These are phyloP conservation scores for Clunio marinus DNA, from an alignment of 2,888 invertebrate species.

Conservation along the genomic window DNA sequence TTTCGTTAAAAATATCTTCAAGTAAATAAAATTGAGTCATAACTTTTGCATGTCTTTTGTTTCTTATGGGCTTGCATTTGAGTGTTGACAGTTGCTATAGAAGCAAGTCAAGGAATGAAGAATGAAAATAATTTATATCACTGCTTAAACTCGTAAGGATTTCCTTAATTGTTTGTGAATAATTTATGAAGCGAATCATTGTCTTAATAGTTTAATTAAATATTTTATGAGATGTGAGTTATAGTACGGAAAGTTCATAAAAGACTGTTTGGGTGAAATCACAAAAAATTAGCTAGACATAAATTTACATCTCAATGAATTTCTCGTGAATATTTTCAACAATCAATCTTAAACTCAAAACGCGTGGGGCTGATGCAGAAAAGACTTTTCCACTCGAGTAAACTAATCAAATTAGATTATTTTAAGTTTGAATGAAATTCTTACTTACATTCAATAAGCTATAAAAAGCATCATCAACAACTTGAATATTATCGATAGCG, in stretches of 20 bases:
- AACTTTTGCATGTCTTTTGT: conserved; percentile 1
- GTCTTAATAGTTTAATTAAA: conserved; percentile 17
- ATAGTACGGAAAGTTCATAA: neutral
- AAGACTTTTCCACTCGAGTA: neutral
- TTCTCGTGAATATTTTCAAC: too few relatives aligned
- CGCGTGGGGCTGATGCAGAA: neutral
- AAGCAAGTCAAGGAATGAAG: neutral
- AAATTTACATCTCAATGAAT: too few relatives aligned
- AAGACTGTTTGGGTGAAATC: too few relatives aligned
- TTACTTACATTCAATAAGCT: conserved; percentile 68
- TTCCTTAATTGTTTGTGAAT: neutral
- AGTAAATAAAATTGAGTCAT: neutral
- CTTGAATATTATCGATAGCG: conserved; percentile 69
- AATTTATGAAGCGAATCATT: neutral
- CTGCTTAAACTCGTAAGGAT: neutral
- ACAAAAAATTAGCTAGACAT: too few relatives aligned
- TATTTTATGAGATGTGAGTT: neutral
- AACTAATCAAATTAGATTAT: too few relatives aligned
- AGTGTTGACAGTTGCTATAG: neutral
- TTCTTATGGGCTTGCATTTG: conserved; percentile 5
- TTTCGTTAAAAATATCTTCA: neutral
- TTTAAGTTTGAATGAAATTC: too few relatives aligned
- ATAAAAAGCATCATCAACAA: conserved; percentile 73
- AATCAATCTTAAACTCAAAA: too few relatives aligned
- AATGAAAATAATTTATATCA: neutral